phyloP scores from a whole-genome alignment of 1,140 invertebrate genomes.

The Tetragonula clypearis region DNA sequence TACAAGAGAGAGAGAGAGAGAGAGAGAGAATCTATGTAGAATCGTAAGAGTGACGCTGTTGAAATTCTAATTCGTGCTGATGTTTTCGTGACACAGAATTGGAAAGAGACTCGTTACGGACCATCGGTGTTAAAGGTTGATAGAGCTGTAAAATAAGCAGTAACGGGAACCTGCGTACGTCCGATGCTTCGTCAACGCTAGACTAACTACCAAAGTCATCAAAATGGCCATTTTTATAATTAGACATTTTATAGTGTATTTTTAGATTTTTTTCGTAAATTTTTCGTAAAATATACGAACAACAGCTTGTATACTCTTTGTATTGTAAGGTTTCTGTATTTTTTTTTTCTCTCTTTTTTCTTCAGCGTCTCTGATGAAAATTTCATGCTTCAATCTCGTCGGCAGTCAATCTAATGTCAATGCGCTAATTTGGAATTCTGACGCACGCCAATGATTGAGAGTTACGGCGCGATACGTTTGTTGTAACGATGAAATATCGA shows the following conservation, averaged over 20 bases:
- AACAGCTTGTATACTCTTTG: too few species aligned
- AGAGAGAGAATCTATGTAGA: too few species aligned
- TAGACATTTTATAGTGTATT: too few species aligned
- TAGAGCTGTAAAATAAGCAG: neutral
- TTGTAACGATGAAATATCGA: neutral
- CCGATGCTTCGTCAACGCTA: neutral
- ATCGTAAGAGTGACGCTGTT: neutral
- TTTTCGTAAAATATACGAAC: too few species aligned
- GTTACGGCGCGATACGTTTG: neutral
- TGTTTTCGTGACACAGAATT: neutral
- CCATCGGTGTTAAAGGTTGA: neutral
- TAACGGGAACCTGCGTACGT: neutral
- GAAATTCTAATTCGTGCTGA: constrained; percentile 16
- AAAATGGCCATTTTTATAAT: too few species aligned
- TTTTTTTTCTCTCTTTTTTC: too few species aligned
- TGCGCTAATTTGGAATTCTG: neutral
- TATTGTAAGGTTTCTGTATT: too few species aligned
- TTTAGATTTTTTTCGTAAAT: too few species aligned
- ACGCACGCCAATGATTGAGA: neutral
- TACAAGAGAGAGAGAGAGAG: too few species aligned
- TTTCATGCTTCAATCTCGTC: too few species aligned
- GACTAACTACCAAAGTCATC: too few species aligned
- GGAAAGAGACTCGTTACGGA: neutral
- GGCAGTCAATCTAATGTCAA: neutral
- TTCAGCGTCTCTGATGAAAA: too few species aligned